A percentile compares a stretch with the other conserved stretches of the same genome.
phyloP scores from a whole-genome alignment of 2,888 invertebrate genomes.

The Tethea ocularis region DNA sequence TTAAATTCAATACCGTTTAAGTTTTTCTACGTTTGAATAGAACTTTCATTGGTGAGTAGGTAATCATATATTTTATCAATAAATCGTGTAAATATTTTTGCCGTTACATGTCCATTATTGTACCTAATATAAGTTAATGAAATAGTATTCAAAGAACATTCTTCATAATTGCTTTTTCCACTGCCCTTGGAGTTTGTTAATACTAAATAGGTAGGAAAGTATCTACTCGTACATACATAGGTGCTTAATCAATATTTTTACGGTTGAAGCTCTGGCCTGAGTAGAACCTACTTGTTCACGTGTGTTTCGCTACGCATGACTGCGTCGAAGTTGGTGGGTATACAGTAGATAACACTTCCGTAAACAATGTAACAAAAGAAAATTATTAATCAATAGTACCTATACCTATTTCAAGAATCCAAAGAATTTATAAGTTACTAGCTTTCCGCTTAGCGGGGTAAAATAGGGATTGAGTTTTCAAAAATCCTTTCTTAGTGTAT shows the following conservation, averaged over 20 bases:
- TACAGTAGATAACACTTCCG: not conserved
- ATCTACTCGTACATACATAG: not conserved
- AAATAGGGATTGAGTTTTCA: too few relatives aligned
- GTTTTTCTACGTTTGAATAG: not conserved
- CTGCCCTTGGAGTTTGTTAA: too few relatives aligned
- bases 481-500: too few relatives aligned
- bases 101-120: too few relatives aligned
- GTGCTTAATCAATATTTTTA: not conserved
- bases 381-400: not conserved
- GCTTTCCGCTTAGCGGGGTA: too few relatives aligned
- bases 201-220: too few relatives aligned
- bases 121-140: too few relatives aligned
- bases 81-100: not conserved
- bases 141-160: too few relatives aligned
- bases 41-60: not conserved
- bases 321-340: not conserved
- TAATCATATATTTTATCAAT: not conserved
- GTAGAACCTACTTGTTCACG: not conserved
- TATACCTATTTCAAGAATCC: not conserved
- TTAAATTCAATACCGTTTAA: constrained; percentile 7
- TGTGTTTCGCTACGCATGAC: not conserved
- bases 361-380: not conserved
- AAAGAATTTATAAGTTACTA: too few relatives aligned
- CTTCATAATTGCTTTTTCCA: not conserved
- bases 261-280: not conserved